Conservation (phyloP, 2,113 vertebrate genomes). For the Oryzias javanicus region DNA sequence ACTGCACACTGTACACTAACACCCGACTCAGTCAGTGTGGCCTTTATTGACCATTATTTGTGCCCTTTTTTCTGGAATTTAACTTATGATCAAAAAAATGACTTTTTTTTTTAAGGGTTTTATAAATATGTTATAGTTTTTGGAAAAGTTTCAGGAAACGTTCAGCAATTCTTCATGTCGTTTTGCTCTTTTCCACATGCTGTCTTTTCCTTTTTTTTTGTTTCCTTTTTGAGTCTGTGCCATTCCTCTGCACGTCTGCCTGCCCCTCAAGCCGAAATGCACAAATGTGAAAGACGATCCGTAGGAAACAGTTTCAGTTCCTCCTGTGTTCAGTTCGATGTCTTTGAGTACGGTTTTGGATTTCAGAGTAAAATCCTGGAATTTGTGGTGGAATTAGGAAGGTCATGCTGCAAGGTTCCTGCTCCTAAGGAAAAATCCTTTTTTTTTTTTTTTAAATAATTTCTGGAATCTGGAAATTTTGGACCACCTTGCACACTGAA, state of each 20-base stretch:
- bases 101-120: slow-evolving; percentile 62
- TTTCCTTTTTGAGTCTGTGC: slow-evolving; percentile 8
- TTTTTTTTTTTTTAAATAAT: not conserved
- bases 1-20: slow-evolving; percentile 59
- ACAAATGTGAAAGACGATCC: slow-evolving; percentile 20
- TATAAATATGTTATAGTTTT: slow-evolving; percentile 63
- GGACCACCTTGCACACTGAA: slow-evolving; percentile 23
- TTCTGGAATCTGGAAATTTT: slow-evolving; percentile 9
- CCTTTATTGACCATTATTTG: slow-evolving; percentile 76
- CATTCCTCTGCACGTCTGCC: slow-evolving; percentile 15
- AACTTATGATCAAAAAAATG: not conserved
- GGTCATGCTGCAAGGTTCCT: too few species aligned
- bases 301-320: not conserved
- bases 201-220: not conserved
- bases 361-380: too few species aligned
- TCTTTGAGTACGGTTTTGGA: not conserved
- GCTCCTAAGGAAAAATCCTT: too few species aligned
- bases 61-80: slow-evolving; percentile 9
- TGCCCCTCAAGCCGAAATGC: slow-evolving; percentile 11
- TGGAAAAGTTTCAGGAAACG: slow-evolving; percentile 40
- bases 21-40: slow-evolving; percentile 63
- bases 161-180: slow-evolving; percentile 31
- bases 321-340: not conserved
- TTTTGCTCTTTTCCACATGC: not conserved
- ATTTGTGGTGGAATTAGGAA: too few species aligned